These are phyloP conservation scores for Nezara viridula DNA, from an alignment of 2,888 invertebrate species.

Conservation along the genomic window DNA sequence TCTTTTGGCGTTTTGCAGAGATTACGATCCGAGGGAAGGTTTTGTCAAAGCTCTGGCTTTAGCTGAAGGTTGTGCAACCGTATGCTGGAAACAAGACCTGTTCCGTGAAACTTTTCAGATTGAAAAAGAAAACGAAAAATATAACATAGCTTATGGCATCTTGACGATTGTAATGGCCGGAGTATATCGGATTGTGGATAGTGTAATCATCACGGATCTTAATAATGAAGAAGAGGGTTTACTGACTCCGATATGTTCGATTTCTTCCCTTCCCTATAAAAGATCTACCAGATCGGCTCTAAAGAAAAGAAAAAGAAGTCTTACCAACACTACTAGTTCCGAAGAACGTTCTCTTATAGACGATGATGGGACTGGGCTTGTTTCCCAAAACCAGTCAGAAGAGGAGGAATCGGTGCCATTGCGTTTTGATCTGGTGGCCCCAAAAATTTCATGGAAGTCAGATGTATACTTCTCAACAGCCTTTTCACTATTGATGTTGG, in stretches of 20 bases:
- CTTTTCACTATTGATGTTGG: slow-evolving; percentile 47
- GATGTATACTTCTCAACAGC: slow-evolving; percentile 32
- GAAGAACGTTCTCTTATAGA: background rate
- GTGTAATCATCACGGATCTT: background rate
- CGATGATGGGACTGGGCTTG: background rate
- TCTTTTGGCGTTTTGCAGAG: slow-evolving; percentile 77
- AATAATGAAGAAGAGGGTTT: background rate
- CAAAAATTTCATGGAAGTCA: background rate
- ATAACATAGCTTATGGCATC: background rate
- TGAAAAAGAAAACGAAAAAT: slow-evolving; percentile 56
- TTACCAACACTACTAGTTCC: background rate
- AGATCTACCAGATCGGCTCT: background rate
- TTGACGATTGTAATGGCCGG: background rate
- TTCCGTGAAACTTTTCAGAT: slow-evolving; percentile 56
- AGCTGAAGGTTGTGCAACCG: slow-evolving; percentile 70
- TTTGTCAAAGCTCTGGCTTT: slow-evolving; percentile 86
- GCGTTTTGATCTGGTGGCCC: background rate
- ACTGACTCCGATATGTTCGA: background rate
- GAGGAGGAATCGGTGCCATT: background rate
- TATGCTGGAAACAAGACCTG: slow-evolving; percentile 48
- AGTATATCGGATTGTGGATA: background rate
- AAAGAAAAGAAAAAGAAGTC: background rate
- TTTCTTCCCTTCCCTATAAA: background rate
- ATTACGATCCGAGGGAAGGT: slow-evolving; percentile 79
- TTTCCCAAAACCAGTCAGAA: background rate